Base-by-base conservation (phyloP, 2,888 invertebrate genomes). In the Phytoseiulus persimilis region DNA sequence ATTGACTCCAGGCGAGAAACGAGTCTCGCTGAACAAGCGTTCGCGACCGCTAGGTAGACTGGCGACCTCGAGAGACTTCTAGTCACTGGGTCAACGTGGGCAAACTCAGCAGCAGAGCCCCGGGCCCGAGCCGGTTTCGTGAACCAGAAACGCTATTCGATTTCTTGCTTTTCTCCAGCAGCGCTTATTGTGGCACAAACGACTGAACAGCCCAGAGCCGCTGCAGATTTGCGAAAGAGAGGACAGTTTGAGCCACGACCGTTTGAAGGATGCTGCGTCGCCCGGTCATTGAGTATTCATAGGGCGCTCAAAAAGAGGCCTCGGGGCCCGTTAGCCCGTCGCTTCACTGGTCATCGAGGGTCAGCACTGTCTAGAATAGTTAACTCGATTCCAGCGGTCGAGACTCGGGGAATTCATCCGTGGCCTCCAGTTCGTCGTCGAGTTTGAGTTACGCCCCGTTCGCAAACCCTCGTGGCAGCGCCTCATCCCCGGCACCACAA, bases 391-490 rank as follows among this genome's bases (percentile, higher is more conserved):
- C 45, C 32, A 39, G 87, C 33, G 45, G 87, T 45, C 87, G 87
- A n/a, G 87, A 87, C 33, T 87, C 87, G 39, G 87, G 87, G 23
- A 87, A 87, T 14, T 87, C 87, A 28, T 87, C 87, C 3, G 87
- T 87, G 32, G 87, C 87, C 32, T 39, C 39, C 87, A 87, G 87
- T 87, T 87, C 87, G 5, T 87, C 87, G 33, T 87, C 87, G 11
- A 45, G 87, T n/a, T 87, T 45, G 87, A 87, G 87, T 23, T 87
- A 45, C 87, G 45, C 39, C 45, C 87, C 87, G 33, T 39, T 87
- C 23, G 39, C 32, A 33, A 45, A 87, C 32, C 87, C 87, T 45
- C 45, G n/a, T n/a, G 3, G 6, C 39, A 45, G 11, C 87, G 87
- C 87, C 0, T 84, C 84, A 31, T 33, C 31, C n/a, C 2, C 32